Evolutionary conservation across 2,888 invertebrate species (phyloP).

Genomic region (Listrodromus nycthemerus): DNA sequence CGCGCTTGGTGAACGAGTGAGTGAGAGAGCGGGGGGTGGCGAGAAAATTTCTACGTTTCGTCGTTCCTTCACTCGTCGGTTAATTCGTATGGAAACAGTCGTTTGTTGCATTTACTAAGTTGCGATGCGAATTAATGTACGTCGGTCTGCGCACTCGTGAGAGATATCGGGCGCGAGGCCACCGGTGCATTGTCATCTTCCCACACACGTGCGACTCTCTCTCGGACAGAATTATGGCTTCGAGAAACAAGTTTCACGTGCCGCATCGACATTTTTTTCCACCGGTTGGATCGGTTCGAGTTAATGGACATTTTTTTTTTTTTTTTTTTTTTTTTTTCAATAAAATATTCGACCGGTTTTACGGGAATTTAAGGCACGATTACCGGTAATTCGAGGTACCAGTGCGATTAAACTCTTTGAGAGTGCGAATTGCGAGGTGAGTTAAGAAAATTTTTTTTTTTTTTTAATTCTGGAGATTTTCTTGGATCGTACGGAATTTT

Average conservation of each 20-base stretch:
- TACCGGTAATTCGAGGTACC: no score
- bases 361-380: no score
- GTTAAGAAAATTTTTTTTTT: no score
- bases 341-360: no score
- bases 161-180: constrained; percentile 56
- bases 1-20: not conserved
- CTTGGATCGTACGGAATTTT: no score
- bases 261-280: not conserved
- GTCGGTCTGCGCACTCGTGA: constrained; percentile 25
- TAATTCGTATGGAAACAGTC: constrained; percentile 10
- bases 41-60: not conserved
- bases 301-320: no score
- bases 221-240: constrained; percentile 9
- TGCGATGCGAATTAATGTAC: constrained; percentile 11
- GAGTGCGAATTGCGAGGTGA: no score
- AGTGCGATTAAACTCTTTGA: no score
- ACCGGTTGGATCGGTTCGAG: no score
- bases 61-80: constrained; percentile 8
- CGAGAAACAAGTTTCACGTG: constrained; percentile 2
- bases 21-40: no score
- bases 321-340: no score
- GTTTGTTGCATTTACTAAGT: constrained; percentile 6
- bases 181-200: constrained; percentile 42
- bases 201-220: constrained; percentile 8
- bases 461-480: no score